Percentiles rank a stretch among this genome's conserved stretches.
Conservation (phyloP, 1,140 invertebrate genomes). For the Drusus annulatus region DNA sequence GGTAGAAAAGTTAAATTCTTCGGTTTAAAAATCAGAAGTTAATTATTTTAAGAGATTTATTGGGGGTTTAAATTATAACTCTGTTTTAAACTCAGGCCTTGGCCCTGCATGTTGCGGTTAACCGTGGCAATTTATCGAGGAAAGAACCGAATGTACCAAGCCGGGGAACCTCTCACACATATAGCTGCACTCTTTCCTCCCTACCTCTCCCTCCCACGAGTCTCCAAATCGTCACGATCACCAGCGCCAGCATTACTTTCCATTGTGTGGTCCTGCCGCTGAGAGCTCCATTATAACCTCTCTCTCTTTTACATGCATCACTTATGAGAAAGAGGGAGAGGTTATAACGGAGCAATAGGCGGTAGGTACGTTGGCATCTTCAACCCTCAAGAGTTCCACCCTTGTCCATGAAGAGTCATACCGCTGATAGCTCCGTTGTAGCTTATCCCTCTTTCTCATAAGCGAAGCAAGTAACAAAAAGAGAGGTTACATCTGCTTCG, state of each 20-base stretch:
- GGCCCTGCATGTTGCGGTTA: slow-evolving; percentile 4
- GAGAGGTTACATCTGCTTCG: neutral
- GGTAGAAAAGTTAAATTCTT: too few relatives aligned
- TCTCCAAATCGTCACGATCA: too few relatives aligned
- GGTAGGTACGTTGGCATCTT: neutral
- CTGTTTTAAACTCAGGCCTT: neutral
- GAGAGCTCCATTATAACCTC: too few relatives aligned
- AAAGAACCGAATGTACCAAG: neutral
- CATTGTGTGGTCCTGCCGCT: neutral
- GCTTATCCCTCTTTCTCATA: too few relatives aligned
- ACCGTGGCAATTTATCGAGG: slow-evolving; percentile 8
- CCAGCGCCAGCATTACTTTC: neutral
- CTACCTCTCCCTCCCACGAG: neutral
- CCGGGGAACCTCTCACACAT: neutral
- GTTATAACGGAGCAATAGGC: neutral
- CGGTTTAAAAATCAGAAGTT: too few relatives aligned
- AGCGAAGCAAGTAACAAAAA: too few relatives aligned
- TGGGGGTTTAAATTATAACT: too few relatives aligned
- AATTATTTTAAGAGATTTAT: too few relatives aligned
- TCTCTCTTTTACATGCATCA: too few relatives aligned
- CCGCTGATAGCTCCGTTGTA: too few relatives aligned
- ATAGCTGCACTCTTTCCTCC: neutral
- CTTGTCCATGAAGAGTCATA: neutral
- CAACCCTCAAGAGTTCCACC: neutral
- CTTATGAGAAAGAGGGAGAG: too few relatives aligned